A percentile compares a stretch with the other conserved stretches of the same genome.
phyloP scores from a whole-genome alignment of 2,888 invertebrate species.

The Tridacna crocea region DNA sequence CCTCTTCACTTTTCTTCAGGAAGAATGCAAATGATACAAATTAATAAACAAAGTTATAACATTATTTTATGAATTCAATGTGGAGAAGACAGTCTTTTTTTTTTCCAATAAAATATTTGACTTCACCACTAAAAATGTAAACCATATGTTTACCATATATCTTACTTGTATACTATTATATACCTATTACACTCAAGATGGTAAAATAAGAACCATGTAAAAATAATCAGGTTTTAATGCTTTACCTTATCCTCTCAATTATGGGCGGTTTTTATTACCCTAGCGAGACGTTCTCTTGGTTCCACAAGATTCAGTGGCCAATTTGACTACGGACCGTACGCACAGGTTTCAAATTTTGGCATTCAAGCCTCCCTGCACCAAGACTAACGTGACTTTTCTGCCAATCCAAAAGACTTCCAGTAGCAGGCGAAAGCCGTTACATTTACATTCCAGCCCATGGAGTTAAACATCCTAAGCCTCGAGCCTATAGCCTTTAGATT shows the following conservation, averaged over 20 bases:
- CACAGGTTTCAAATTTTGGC: constrained; percentile 11
- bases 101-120: too few species aligned
- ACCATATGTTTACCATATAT: too few species aligned
- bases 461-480: constrained; percentile 11
- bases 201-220: not conserved
- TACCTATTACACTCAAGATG: too few species aligned
- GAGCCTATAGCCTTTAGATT: constrained; percentile 14
- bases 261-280: constrained; percentile 5
- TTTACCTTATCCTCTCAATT: constrained; percentile 16
- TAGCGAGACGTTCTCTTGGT: constrained; percentile 1
- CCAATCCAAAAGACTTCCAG: constrained; percentile 13
- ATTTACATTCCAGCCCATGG: constrained; percentile 22
- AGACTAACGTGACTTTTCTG: constrained; percentile 18
- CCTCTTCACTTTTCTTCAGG: too few species aligned
- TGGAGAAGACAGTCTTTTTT: too few species aligned
- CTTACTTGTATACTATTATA: too few species aligned
- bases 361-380: constrained; percentile 21
- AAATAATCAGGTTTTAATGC: constrained; percentile 20
- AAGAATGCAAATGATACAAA: too few species aligned
- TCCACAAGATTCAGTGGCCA: constrained; percentile 24
- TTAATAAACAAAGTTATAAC: too few species aligned
- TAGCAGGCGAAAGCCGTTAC: constrained; percentile 15
- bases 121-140: too few species aligned
- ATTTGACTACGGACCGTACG: constrained; percentile 13
- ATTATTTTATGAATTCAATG: too few species aligned